Evolutionary conservation across 2,888 invertebrate genomes (phyloP), one percentile per base, ranked within the genome.

Genomic region (Eurytoma californica): DNA sequence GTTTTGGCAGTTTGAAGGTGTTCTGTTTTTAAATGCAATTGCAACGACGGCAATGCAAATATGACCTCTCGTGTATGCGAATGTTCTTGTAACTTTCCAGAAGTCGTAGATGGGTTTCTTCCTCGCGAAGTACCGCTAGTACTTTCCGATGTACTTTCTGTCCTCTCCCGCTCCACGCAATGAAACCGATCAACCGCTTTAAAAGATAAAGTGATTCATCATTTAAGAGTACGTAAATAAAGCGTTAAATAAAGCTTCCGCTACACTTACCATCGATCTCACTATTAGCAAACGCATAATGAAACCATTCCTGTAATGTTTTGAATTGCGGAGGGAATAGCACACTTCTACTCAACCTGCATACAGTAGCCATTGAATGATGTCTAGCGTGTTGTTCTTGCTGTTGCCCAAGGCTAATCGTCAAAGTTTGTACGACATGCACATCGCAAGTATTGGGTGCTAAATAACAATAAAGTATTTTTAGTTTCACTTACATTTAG

Each of bases 301-400:
- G 95, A 92, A 98, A 98, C 98, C 98, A 98, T 91, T 98, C 98
- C 86, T 95, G 95, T 58, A 98, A 92, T 55, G 96, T 96, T 91
- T 97, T 96, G 91, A 98, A 98, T 91, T 98, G 98, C 49, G 98
- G 98, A 82, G 98, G 98, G 91, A 98, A 98, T 81, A 97, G 94
- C 81, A 97, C 95, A 84, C 96, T 97, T 69, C 98, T 92, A 72
- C 97, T 96, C 86, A 98, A 95, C 88, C 97, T 94, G 88, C 97
- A 97, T 74, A 98, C 97, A 13, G 97, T 97, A 28, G 97, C 98
- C 97, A 97, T 97, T 73, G 97, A 97, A 89, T 95, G 94, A 91
- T 97, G 97, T 77, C 94, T 94, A 18, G 91, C 91, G 51, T 91
- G 91, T 74, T 92, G 93, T 84, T 93, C 93, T 82, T 92, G 92